Conservation (phyloP, 2,888 invertebrate genomes). For the Aradus depressus region DNA sequence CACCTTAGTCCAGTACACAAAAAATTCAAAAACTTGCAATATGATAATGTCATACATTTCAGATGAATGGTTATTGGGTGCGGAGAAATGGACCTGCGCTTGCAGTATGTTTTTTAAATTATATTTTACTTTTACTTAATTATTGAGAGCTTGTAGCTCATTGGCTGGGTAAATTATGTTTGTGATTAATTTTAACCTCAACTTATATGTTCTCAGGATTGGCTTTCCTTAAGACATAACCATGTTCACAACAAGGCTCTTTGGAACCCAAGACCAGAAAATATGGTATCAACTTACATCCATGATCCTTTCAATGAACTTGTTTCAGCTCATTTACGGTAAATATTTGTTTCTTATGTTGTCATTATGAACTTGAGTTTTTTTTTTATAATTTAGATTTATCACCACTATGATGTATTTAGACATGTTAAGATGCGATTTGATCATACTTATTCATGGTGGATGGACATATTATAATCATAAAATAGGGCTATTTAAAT, state of each 20-base stretch:
- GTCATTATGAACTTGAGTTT: slow-evolving; percentile 33
- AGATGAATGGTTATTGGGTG: slow-evolving; percentile 49
- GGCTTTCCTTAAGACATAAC: slow-evolving; percentile 22
- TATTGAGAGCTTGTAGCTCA: background rate
- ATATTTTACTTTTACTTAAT: background rate
- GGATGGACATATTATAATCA: too few relatives aligned
- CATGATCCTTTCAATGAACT: slow-evolving; percentile 65
- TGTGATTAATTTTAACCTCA: background rate
- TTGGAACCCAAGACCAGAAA: slow-evolving; percentile 17
- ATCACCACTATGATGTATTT: too few relatives aligned
- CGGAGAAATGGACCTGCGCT: slow-evolving; percentile 50
- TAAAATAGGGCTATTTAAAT: too few relatives aligned
- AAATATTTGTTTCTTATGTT: slow-evolving; percentile 24
- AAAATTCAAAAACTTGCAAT: background rate
- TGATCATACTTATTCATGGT: too few relatives aligned
- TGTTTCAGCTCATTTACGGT: slow-evolving; percentile 55
- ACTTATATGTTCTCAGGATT: slow-evolving; percentile 20
- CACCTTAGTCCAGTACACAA: background rate
- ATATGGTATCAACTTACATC: slow-evolving; percentile 43
- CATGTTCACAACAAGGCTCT: slow-evolving; percentile 22
- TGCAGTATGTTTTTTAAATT: slow-evolving; percentile 34
- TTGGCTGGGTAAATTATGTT: too few relatives aligned
- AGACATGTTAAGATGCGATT: too few relatives aligned
- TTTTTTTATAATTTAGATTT: background rate
- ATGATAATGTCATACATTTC: slow-evolving; percentile 8